These are phyloP conservation scores for Drosophila pegasa DNA, from an alignment of 2,888 invertebrate genomes.

Conservation along the genomic window DNA sequence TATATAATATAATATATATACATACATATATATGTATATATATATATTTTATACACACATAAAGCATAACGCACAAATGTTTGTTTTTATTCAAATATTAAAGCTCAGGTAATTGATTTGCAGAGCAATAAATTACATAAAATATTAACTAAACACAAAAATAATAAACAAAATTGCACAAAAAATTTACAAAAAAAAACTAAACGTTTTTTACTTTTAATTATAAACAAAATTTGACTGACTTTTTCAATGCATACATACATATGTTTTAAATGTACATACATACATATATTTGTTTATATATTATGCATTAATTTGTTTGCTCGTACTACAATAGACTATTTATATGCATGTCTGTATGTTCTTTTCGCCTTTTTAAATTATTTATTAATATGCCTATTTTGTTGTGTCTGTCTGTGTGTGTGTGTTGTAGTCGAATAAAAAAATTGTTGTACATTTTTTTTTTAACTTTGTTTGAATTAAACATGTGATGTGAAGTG, in stretches of 20 bases:
- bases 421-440: conserved; percentile 21
- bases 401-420: conserved; percentile 33
- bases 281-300: conserved; percentile 28
- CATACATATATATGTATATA: not conserved
- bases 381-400: conserved; percentile 61
- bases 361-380: conserved; percentile 26
- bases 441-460: conserved; percentile 27
- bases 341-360: conserved; percentile 57
- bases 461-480: conserved; percentile 14
- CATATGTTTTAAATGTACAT: conserved; percentile 22
- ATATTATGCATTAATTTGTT: conserved; percentile 47
- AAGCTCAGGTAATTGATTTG: conserved; percentile 65
- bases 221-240: conserved; percentile 47
- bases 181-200: conserved; percentile 1
- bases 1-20: conserved; percentile 23
- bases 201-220: conserved; percentile 11
- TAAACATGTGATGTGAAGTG: conserved; percentile 59
- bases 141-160: conserved; percentile 40
- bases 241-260: conserved; percentile 27
- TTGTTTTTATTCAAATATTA: conserved; percentile 59
- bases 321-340: conserved; percentile 73
- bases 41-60: conserved; percentile 21
- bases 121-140: conserved; percentile 52
- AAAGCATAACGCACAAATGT: conserved; percentile 27
- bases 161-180: conserved; percentile 66